Base-by-base conservation (phyloP, 2,797 vertebrate species). In the Columba guinea region DNA sequence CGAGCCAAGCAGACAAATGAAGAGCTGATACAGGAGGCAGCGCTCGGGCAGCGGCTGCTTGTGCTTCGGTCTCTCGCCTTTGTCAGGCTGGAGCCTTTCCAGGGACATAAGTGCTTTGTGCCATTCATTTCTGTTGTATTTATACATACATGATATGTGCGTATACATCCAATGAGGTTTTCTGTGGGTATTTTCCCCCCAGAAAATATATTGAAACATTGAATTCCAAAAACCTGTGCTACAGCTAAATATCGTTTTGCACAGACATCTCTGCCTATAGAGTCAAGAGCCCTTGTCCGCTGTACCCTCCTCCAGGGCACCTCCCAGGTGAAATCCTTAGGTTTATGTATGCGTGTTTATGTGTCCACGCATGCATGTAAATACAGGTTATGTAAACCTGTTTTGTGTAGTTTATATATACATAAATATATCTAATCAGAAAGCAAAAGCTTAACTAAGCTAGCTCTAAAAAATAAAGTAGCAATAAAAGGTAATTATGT, bases 71-170 rank as follows among this genome's bases (percentile, higher is more conserved):
- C 49, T 71, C 10, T 41, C 63, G 7, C 35, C 12, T 64, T 68
- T 63, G 69, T 5, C 10, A 80, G n/a, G 51, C 55, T 55, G 53
- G 19, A 75, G 11, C n/a, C 65, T 30, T 32, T 59, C 22, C 2
- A 17, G 21, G 81, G 18, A 1, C 4, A 1, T 37, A 41, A 19
- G 41, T 15, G 13, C 17, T 71, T 51, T 39, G 59, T 64, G 63
- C 34, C 60, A 18, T 35, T 58, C 59, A 34, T 35, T 91, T 39
- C 82, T 80, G 53, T 10, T 76, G 34, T 41, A 20, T 39, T 64
- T 41, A 7, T 14, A 44, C 12, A 21, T 5, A 11, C 0, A 0
- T 6, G 17, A 7, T 13, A 7, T 1, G 17, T 35, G 10, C 48
- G 46, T 73, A 8, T 32, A 39, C 27, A 9, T 4, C 15, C 6